Percentiles rank a stretch among this genome's conserved stretches.
phyloP scores from a whole-genome alignment of 2,888 invertebrate species.

The Pandemis heparana region DNA sequence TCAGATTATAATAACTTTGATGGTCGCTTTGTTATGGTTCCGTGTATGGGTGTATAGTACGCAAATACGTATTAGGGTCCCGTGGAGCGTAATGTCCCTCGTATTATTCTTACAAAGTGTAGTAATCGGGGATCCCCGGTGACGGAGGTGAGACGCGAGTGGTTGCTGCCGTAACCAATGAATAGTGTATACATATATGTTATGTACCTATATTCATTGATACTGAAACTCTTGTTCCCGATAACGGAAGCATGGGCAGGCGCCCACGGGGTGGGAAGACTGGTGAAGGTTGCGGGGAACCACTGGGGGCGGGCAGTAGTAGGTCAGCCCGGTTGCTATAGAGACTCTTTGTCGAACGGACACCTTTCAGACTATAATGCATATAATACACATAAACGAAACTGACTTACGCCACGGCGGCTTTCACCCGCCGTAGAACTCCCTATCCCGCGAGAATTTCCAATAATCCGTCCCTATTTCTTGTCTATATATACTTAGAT shows the following conservation, averaged over 20 bases:
- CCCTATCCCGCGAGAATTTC: no score
- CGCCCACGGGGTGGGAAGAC: background rate
- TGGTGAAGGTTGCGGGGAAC: background rate
- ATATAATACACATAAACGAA: background rate
- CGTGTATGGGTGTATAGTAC: conserved; percentile 16
- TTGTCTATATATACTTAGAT: no score
- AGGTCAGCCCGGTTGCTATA: background rate
- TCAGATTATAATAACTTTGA: conserved; percentile 63
- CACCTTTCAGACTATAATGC: background rate
- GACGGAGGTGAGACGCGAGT: background rate
- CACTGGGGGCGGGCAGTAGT: background rate
- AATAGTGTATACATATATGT: background rate
- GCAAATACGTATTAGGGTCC: conserved; percentile 25
- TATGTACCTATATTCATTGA: background rate
- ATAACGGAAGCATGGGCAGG: background rate
- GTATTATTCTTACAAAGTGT: background rate
- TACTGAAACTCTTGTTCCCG: background rate
- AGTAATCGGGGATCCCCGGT: background rate
- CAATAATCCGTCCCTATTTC: no score
- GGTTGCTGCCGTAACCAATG: background rate
- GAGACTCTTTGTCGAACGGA: background rate
- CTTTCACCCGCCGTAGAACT: no score
- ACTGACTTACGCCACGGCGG: no score
- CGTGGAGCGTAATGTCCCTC: conserved; percentile 8
- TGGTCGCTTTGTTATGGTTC: conserved; percentile 29